A percentile compares a stretch with the other conserved stretches of the same genome.
These are phyloP conservation scores for Buphagus erythrorhynchus DNA, from an alignment of 2,797 vertebrate species.

Conservation along the genomic window DNA sequence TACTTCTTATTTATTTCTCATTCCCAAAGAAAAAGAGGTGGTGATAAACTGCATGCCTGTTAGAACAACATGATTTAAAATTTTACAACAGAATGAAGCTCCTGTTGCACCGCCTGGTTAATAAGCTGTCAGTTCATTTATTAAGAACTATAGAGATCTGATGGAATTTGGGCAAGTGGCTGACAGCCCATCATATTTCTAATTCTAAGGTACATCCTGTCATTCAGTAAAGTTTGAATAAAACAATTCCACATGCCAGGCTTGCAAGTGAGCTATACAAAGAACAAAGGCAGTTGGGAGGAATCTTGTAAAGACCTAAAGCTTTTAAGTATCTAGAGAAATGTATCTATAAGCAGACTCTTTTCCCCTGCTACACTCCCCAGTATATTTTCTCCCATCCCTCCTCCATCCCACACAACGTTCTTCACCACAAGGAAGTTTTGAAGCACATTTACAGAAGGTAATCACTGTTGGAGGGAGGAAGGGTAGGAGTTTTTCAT, in stretches of 20 bases:
- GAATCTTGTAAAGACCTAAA: constrained; percentile 54
- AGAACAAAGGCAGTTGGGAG: constrained; percentile 37
- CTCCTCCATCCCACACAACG: background rate
- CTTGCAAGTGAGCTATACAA: constrained; percentile 46
- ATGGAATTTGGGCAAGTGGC: background rate
- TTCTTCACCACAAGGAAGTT: constrained; percentile 27
- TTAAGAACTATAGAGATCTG: constrained; percentile 67
- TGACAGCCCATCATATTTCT: constrained; percentile 65
- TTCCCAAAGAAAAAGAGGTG: background rate
- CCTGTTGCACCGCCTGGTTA: constrained; percentile 49
- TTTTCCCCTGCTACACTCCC: background rate
- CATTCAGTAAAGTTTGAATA: constrained; percentile 63
- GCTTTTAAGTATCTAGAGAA: constrained; percentile 64
- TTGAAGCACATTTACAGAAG: constrained; percentile 70
- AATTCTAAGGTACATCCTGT: constrained; percentile 57
- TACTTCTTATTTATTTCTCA: background rate
- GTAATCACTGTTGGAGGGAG: constrained; percentile 56
- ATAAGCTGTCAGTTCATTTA: constrained; percentile 73
- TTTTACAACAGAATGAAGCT: constrained; percentile 56
- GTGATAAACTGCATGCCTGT: constrained; percentile 56
- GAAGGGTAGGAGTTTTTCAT: constrained; percentile 41
- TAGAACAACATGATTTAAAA: constrained; percentile 62
- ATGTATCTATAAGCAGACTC: constrained; percentile 54
- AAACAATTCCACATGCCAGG: constrained; percentile 57
- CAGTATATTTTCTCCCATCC: background rate